phyloP scores from a whole-genome alignment of 2,888 invertebrate species.

The Campoplex capitator region DNA sequence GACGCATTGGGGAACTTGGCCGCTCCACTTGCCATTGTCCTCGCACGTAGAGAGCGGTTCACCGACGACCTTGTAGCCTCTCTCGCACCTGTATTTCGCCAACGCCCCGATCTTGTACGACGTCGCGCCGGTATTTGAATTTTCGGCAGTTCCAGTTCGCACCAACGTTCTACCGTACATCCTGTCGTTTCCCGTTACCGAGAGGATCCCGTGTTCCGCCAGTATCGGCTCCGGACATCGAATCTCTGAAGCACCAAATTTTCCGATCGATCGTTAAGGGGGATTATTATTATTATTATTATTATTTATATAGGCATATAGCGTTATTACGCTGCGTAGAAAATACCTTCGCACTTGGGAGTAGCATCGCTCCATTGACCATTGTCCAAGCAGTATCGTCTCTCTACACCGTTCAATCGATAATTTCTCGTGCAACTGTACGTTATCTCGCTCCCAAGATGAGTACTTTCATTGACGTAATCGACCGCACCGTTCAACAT shows the following conservation, averaged over 20 bases:
- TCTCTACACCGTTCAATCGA: slow-evolving; percentile 90
- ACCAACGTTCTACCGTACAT: slow-evolving; percentile 94
- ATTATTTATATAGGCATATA: too few species aligned
- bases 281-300: too few species aligned
- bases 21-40: slow-evolving; percentile 94
- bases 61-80: slow-evolving; percentile 95
- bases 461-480: slow-evolving; percentile 92
- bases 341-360: slow-evolving; percentile 93
- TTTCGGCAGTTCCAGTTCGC: slow-evolving; percentile 88
- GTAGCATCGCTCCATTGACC: slow-evolving; percentile 93
- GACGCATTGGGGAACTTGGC: slow-evolving; percentile 92
- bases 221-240: slow-evolving; percentile 93
- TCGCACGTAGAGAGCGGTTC: slow-evolving; percentile 94
- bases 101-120: slow-evolving; percentile 94
- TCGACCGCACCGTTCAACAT: slow-evolving; percentile 91
- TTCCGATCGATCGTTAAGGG: neutral
- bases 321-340: neutral
- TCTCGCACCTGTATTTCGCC: slow-evolving; percentile 95
- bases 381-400: slow-evolving; percentile 90
- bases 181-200: slow-evolving; percentile 95
- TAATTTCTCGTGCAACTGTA: slow-evolving; percentile 94
- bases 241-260: slow-evolving; percentile 87
- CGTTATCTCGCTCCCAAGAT: slow-evolving; percentile 91
- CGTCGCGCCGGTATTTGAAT: slow-evolving; percentile 88
- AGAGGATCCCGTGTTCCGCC: slow-evolving; percentile 93